Conservation (phyloP, 2,888 invertebrate genomes). For the Drosophila ustulata region DNA sequence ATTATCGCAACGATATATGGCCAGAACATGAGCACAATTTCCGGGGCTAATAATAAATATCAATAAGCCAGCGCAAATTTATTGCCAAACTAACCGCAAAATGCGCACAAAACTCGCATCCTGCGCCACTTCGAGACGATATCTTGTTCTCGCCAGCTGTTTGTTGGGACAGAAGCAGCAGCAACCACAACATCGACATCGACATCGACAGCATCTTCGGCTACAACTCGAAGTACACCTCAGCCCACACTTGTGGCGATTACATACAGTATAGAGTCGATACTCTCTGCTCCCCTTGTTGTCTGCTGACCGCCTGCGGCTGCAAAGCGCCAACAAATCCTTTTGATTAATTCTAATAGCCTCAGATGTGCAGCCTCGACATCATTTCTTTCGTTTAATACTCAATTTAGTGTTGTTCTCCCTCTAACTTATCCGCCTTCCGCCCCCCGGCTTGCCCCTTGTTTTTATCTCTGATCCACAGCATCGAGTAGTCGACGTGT, state of each 20-base stretch:
- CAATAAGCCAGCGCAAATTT: constrained; percentile 76
- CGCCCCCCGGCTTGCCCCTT: not conserved
- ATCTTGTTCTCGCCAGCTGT: constrained; percentile 37
- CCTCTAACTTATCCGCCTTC: not conserved
- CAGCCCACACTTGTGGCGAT: constrained; percentile 20
- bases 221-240: constrained; percentile 3
- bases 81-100: constrained; percentile 70
- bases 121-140: constrained; percentile 19
- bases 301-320: constrained; percentile 48
- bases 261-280: not conserved
- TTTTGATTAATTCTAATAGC: constrained; percentile 81
- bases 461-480: constrained; percentile 9
- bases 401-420: constrained; percentile 74
- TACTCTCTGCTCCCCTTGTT: not conserved
- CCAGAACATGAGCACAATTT: constrained; percentile 62
- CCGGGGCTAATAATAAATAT: constrained; percentile 77
- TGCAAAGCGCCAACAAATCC: constrained; percentile 70
- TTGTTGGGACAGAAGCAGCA: not conserved
- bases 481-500: not conserved
- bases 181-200: constrained; percentile 3
- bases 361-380: constrained; percentile 74
- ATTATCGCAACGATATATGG: constrained; percentile 65
- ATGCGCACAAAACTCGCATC: constrained; percentile 46
- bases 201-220: constrained; percentile 11
- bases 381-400: constrained; percentile 79